A percentile compares a stretch with the other conserved stretches of the same genome.
Conservation (phyloP, 1,140 invertebrate genomes). For the Coptotermes formosanus region DNA sequence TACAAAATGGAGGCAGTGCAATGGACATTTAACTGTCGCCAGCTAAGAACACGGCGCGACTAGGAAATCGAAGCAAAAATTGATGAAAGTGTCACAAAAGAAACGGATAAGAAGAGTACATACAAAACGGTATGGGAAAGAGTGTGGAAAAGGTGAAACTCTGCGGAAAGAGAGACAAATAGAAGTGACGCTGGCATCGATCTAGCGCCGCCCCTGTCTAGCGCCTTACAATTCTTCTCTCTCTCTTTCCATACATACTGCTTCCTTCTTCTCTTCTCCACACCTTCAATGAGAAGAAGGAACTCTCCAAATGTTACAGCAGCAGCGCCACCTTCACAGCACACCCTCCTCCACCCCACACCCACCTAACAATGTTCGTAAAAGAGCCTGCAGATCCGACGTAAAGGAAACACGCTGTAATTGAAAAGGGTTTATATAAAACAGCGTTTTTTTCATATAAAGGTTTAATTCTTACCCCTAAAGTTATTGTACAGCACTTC, state of each 20-base stretch:
- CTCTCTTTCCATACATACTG: neutral
- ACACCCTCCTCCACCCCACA: neutral
- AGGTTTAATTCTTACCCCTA: neutral
- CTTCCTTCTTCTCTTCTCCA: neutral
- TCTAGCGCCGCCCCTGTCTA: neutral
- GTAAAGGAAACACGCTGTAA: neutral
- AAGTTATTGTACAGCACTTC: neutral
- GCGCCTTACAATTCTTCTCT: neutral
- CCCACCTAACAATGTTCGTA: neutral
- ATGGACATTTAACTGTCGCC: neutral
- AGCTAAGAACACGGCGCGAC: neutral
- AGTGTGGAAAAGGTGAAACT: neutral
- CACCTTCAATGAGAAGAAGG: neutral
- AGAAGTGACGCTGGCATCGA: neutral
- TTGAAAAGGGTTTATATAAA: conserved; percentile 17
- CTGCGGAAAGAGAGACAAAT: neutral
- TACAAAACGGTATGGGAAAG: neutral
- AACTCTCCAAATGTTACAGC: conserved; percentile 27
- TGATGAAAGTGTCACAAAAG: neutral
- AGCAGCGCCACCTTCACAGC: neutral
- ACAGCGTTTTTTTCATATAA: neutral
- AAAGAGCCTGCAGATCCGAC: neutral
- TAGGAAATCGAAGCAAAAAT: neutral
- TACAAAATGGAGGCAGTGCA: neutral
- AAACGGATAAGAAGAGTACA: neutral